Conservation (phyloP, 2,113 vertebrate species). For the Eurypyga helias region DNA sequence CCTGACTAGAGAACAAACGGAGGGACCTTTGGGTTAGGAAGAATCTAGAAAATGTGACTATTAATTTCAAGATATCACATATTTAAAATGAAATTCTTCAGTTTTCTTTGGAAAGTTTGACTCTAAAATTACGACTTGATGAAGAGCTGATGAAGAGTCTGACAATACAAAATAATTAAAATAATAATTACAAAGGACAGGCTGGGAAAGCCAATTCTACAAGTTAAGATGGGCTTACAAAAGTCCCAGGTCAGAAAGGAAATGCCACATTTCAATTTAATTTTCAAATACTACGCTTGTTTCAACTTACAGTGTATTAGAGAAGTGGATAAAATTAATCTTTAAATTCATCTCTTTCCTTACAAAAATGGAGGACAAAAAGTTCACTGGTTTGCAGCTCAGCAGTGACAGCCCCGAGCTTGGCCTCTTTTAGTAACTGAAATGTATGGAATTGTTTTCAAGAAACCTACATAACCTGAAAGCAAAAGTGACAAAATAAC, state of each 20-base stretch:
- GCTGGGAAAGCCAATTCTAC: not conserved
- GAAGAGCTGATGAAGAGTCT: not conserved
- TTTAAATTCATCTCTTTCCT: not conserved
- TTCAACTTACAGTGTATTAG: not conserved
- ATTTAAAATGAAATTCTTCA: conserved; percentile 15
- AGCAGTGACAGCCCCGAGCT: not conserved
- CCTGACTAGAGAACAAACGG: not conserved
- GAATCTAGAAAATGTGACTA: conserved; percentile 42
- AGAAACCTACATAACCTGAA: not conserved
- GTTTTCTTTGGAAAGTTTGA: not conserved
- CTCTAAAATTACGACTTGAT: not conserved
- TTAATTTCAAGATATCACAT: conserved; percentile 17
- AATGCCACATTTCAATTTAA: not conserved
- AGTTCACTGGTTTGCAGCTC: not conserved
- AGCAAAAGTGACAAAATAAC: not conserved
- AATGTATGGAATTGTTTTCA: not conserved
- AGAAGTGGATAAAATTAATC: not conserved
- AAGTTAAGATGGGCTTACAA: not conserved
- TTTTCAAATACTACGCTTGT: not conserved
- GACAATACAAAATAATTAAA: conserved; percentile 18
- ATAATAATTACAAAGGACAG: not conserved
- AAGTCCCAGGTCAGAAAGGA: not conserved
- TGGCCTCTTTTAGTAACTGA: not conserved
- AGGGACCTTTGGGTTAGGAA: conserved; percentile 7
- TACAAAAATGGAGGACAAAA: not conserved